Evolutionary conservation across 2,888 invertebrate genomes (phyloP), one percentile per base, ranked within the genome.

Genomic region (Onthophagus sagittarius): DNA sequence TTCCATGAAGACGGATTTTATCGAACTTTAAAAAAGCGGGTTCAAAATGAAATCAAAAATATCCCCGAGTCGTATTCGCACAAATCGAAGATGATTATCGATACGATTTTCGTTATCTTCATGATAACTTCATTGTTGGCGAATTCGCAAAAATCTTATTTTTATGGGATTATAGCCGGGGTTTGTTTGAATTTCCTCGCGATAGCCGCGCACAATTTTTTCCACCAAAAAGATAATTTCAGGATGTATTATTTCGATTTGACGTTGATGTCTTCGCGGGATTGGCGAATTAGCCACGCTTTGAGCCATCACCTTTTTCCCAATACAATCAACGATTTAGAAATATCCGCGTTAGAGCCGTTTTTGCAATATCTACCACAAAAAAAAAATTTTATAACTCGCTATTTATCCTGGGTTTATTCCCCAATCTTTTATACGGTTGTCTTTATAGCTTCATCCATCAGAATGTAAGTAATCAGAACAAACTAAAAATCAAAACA

Each of bases 261-360:
- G 75, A 86, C 88, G 31, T 81, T 90, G 76, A 86, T 92, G 87
- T 89, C 90, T 0, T 89, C 89, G 73, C 86, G 90, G 78, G 90
- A 93, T 76, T 94, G 93, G 89, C 88, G 94, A 75, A 89, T 94
- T 62, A 90, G 91, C 0, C 95, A 95, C 80, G 91, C 87, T 0
- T 82, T 95, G 63, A 94, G 94, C 53, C 95, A 95, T 83, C 95
- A 95, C 81, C 85, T 92, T 6, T 94, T 90, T 81, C 90, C 94
- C 0, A 95, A 95, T 81, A 93, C 94, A 0, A 84, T 91, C 2
- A 88, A 90, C 83, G 95, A 95, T 83, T 85, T 91, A 75, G 93
- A 95, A 82, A 86, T 94, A 11, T 90, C 91, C 70, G 85, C 88
- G 71, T 85, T 90, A 53, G 92, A 93, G 81, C 94, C 94, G 0